These are phyloP conservation scores for Hyperoplus lanceolatus DNA, from an alignment of 2,797 vertebrate species.

Conservation along the genomic window DNA sequence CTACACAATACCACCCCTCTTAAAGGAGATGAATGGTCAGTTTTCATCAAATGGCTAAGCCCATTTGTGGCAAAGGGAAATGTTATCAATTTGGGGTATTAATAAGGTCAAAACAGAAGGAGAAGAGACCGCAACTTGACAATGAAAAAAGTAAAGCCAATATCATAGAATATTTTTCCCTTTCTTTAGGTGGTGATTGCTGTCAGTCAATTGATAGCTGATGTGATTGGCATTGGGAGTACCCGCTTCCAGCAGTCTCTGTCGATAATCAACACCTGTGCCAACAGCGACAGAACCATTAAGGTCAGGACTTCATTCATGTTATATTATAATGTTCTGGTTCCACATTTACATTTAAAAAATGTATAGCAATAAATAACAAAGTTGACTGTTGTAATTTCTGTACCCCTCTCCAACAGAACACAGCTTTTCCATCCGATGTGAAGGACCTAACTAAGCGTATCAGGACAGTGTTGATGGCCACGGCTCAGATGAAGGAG, in stretches of 20 bases:
- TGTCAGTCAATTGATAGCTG: slow-evolving; percentile 98
- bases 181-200: slow-evolving; percentile 94
- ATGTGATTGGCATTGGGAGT: slow-evolving; percentile 97
- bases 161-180: neutral
- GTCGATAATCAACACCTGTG: slow-evolving; percentile 98
- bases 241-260: slow-evolving; percentile 98
- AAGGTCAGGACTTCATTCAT: slow-evolving; percentile 87
- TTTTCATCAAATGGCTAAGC: too few relatives aligned
- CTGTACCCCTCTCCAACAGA: slow-evolving; percentile 77
- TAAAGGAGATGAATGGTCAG: neutral
- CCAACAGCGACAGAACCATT: slow-evolving; percentile 95
- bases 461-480: slow-evolving; percentile 97
- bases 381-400: neutral
- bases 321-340: neutral
- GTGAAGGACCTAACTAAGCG: slow-evolving; percentile 98
- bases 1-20: neutral
- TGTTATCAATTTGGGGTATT: neutral
- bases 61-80: neutral
- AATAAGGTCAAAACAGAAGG: neutral
- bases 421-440: slow-evolving; percentile 95
- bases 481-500: slow-evolving; percentile 99
- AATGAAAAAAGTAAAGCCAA: neutral
- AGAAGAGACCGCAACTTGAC: neutral
- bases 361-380: neutral
- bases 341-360: neutral